Evolutionary conservation across 1,140 invertebrate species (phyloP), one percentile per base, ranked within the genome.

Genomic region (Lordiphosa stackelbergi): DNA sequence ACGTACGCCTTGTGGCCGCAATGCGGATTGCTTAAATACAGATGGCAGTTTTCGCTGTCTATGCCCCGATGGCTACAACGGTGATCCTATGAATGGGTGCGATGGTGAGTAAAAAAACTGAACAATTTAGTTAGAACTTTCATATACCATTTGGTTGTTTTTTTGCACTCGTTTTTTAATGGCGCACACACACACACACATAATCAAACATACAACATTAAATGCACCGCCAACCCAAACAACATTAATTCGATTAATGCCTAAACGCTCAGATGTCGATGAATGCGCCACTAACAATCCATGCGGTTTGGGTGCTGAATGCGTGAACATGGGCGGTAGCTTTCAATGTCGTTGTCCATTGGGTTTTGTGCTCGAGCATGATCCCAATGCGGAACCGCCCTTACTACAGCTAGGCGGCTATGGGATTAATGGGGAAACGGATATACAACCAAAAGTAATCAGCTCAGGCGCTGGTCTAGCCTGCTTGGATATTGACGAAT

Each of bases 261-360:
- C 72, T 75, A 75, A 77, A 69, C 58, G 81, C 73, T 47, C 71
- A 75, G 96, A 98, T 88, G 91, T 96, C 55, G 94, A 98, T 88
- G 96, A 98, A 89, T 98, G 96, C 85, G 91, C 92, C 13, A 94
- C 95, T 88, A 90, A 91, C 3, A 91, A 90, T 73, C 91, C 92
- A 60, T 95, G 94, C 87, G 92, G 92, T 58, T 87, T 89, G 78
- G 91, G 91, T 85, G 93, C 93, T 61, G 89, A 92, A 83, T 95
- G 94, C 89, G 90, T 92, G 88, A 95, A 95, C 89, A 90, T 91
- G 55, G 91, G 91, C 71, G 94, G 94, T 58, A 93, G 92, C 62
- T 94, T 91, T 88, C 90, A 91, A 69, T 95, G 94, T 88, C 88
- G 91, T 69, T 95, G 94, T 89, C 91, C 91, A n/a, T 87, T 90